Evolutionary conservation across 2,113 vertebrate genomes (phyloP).

Genomic region (Dendropsophus ebraccatus): DNA sequence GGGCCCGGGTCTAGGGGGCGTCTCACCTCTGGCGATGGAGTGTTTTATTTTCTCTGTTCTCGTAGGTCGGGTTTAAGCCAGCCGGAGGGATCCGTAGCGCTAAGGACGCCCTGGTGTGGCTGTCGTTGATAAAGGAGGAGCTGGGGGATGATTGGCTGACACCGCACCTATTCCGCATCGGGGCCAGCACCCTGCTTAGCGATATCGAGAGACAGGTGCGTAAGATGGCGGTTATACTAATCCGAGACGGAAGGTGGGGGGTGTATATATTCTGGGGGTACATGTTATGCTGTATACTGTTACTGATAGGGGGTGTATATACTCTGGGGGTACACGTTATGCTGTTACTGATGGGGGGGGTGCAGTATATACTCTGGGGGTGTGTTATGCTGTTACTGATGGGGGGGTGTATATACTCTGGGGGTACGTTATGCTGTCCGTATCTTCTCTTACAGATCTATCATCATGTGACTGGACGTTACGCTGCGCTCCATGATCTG

Average conservation of each 20-base stretch:
- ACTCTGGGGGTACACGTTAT: no score
- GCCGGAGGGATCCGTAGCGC: slow-evolving; percentile 93
- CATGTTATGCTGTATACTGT: no score
- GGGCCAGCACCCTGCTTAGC: slow-evolving; percentile 88
- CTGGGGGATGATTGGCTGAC: slow-evolving; percentile 88
- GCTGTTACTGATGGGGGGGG: background rate
- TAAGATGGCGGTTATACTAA: no score
- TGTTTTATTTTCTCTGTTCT: background rate
- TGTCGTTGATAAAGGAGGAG: slow-evolving; percentile 90
- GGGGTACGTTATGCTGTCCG: no score
- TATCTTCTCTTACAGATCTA: slow-evolving; percentile 81
- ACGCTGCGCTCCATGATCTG: slow-evolving; percentile 85
- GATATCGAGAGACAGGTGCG: slow-evolving; percentile 94
- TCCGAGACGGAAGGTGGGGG: no score
- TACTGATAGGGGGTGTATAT: no score
- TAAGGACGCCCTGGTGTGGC: slow-evolving; percentile 88
- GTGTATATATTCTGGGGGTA: no score
- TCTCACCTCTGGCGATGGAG: no score
- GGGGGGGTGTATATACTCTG: no score
- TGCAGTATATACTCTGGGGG: background rate
- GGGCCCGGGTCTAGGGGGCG: no score
- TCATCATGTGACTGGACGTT: slow-evolving; percentile 88
- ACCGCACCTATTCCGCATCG: slow-evolving; percentile 88
- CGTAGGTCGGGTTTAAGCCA: slow-evolving; percentile 88
- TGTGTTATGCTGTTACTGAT: background rate